Conservation (phyloP, 2,797 vertebrate species). For the Pristis pectinata region DNA sequence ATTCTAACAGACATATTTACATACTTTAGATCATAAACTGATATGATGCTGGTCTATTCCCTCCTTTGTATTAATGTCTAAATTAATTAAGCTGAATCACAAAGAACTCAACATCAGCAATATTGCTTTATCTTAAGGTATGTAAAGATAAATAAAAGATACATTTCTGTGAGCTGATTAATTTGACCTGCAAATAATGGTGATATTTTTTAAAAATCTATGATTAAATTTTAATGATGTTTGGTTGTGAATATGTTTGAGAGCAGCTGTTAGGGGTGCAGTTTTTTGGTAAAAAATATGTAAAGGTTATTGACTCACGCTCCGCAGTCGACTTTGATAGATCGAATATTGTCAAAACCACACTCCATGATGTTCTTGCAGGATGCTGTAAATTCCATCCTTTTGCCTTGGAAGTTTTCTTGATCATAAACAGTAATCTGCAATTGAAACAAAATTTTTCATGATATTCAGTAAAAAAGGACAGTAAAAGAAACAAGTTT, state of each 20-base stretch:
- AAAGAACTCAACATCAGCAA: background rate
- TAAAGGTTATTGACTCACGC: slow-evolving; percentile 68
- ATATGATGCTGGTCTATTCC: background rate
- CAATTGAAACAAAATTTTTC: slow-evolving; percentile 39
- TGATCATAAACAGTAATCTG: slow-evolving; percentile 93
- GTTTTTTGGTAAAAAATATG: background rate
- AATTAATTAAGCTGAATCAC: background rate
- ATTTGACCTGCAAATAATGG: background rate
- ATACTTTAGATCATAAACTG: background rate
- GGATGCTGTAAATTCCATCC: slow-evolving; percentile 80
- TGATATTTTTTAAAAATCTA: background rate
- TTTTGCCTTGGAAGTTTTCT: slow-evolving; percentile 92
- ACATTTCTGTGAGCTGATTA: background rate
- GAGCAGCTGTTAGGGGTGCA: background rate
- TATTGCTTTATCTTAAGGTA: background rate
- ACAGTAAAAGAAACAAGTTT: too few relatives aligned
- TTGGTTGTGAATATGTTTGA: background rate
- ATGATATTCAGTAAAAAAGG: background rate
- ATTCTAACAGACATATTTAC: background rate
- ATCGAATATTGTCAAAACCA: slow-evolving; percentile 80
- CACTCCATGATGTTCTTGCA: slow-evolving; percentile 86
- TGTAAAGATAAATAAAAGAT: background rate
- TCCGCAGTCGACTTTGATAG: slow-evolving; percentile 87
- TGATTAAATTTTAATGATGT: background rate
- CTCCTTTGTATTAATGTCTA: background rate